Base-by-base conservation (phyloP, 2,797 vertebrate species). In the Crocodylus rhombifer region DNA sequence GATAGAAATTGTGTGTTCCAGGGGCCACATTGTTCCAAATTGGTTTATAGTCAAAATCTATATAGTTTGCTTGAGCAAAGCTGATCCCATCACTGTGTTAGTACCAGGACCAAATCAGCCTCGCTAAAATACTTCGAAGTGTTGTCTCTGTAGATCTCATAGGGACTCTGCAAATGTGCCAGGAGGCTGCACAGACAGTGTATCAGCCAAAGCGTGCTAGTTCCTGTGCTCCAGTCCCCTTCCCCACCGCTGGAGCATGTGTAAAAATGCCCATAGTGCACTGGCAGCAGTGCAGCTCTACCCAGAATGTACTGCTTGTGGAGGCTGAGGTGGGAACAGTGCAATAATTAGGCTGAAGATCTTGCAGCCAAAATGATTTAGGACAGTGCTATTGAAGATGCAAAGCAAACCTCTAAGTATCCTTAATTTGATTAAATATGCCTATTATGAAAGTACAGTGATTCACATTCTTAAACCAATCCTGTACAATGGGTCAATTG, bases 81-180 rank as follows among this genome's bases (percentile, higher is more conserved):
- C 10, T 62, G 1, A 7, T 13, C 73, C 1, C 0, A 2, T 1
- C 0, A 3, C 23, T 63, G 42, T 51, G 42, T 12, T 6, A 1
- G 55, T 84, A 2, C 23, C 61, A 84, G 81, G 60, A 82, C 7
- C 1, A 3, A 4, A 82, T 2, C 23, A 26, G 61, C 10, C 23
- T 62, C 12, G 61, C 23, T 62, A 25, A 62, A 62, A 62, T 62
- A 86, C 87, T 92, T 93, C 76, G 82, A 80, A 61, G 56, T 30
- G 4, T 7, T 28, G 2, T n/a, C 77, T 87, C 77, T 87, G 15
- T 14, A 30, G 15, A 25, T 55, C 18, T 13, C 67, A 76, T 3
- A 51, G 42, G 42, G 42, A 11, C 42, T 51, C 42, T 51, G 42
- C 3, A 51, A 51, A 51, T 51, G 42, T 51, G 42, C 42, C 42